These are phyloP conservation scores for Podarcis muralis DNA, from an alignment of 2,113 vertebrate genomes.

Conservation along the genomic window DNA sequence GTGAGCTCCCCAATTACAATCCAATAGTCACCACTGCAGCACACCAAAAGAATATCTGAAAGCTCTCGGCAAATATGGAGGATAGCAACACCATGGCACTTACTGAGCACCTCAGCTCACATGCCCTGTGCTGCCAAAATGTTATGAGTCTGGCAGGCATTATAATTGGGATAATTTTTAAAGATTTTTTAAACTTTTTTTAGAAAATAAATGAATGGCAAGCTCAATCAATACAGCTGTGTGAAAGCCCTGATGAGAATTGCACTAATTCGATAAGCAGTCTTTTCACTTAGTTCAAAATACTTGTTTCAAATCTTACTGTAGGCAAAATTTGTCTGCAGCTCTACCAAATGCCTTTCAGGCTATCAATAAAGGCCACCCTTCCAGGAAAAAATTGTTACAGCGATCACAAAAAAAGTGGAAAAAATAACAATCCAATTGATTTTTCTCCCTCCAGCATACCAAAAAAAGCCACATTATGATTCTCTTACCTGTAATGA, in stretches of 20 bases:
- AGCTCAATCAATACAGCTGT: background rate
- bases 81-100: background rate
- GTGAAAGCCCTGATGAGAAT: background rate
- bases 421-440: background rate
- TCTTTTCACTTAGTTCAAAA: background rate
- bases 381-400: background rate
- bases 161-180: too few species aligned
- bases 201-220: background rate
- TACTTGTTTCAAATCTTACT: too few species aligned
- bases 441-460: background rate
- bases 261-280: background rate
- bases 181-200: too few species aligned
- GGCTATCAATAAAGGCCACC: background rate
- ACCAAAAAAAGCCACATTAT: background rate
- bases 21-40: background rate
- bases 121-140: background rate
- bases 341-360: background rate
- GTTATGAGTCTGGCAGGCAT: background rate
- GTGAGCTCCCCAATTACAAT: background rate
- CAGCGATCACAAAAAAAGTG: background rate
- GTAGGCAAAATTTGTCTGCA: too few species aligned
- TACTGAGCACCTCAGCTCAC: background rate
- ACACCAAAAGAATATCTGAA: background rate
- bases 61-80: background rate
- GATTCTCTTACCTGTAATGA: background rate